A percentile compares a stretch with the other conserved stretches of the same genome.
Evolutionary conservation across 2,113 vertebrate species (phyloP).

Genomic region (Pedionomus torquatus): DNA sequence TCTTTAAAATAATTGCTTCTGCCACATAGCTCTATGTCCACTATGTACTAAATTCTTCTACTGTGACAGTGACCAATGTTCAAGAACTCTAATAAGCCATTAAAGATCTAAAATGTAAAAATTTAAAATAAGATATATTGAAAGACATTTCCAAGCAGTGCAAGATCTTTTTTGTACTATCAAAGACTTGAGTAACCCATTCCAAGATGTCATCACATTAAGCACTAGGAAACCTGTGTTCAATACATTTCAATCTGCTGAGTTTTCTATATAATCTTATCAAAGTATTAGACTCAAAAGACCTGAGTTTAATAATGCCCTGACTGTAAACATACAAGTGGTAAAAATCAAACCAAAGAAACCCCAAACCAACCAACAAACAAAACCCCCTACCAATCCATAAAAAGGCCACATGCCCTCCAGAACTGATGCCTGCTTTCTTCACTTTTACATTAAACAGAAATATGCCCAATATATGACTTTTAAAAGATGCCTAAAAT

Average conservation of each 20-base stretch:
- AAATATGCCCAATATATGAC: not conserved
- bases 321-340: not conserved
- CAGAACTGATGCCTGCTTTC: not conserved
- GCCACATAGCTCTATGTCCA: not conserved
- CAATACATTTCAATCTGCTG: not conserved
- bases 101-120: not conserved
- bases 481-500: not conserved
- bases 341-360: not conserved
- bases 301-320: not conserved
- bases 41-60: not conserved
- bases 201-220: not conserved
- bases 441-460: not conserved
- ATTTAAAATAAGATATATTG: not conserved
- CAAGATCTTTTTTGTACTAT: not conserved
- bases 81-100: not conserved
- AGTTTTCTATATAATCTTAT: no score
- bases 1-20: not conserved
- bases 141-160: not conserved
- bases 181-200: not conserved
- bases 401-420: accelerated
- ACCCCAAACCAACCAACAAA: not conserved
- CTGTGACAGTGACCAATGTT: not conserved
- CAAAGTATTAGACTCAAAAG: not conserved
- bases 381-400: accelerated
- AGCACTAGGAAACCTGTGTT: not conserved